A percentile compares a stretch with the other conserved stretches of the same genome.
phyloP scores from a whole-genome alignment of 2,888 invertebrate species.

The Megamerina dolium region DNA sequence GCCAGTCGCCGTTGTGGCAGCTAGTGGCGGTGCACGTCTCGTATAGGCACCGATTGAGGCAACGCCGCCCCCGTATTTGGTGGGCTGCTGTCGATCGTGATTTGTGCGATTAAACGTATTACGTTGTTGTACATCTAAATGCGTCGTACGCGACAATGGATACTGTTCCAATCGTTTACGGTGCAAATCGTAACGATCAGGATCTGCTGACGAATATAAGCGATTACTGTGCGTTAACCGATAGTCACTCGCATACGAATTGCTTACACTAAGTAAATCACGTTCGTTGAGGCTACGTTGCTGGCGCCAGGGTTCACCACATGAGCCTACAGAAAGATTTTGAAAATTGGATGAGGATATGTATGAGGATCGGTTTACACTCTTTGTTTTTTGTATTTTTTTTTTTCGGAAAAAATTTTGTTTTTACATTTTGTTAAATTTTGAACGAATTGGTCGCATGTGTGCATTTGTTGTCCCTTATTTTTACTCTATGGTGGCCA shows the following conservation, averaged over 20 bases:
- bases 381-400: constrained; percentile 2
- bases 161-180: constrained; percentile 43
- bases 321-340: constrained; percentile 26
- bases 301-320: constrained; percentile 41
- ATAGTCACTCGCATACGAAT: constrained; percentile 31
- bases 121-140: constrained; percentile 48
- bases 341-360: constrained; percentile 11
- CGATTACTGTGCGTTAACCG: constrained; percentile 39
- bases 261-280: constrained; percentile 36
- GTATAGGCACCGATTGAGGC: constrained; percentile 2
- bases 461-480: too few relatives aligned
- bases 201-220: constrained; percentile 42
- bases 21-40: constrained; percentile 24
- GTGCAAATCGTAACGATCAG: constrained; percentile 43
- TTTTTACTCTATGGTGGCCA: too few relatives aligned
- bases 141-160: constrained; percentile 42
- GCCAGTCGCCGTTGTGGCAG: constrained; percentile 19
- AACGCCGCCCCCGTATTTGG: constrained; percentile 18
- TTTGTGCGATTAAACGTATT: constrained; percentile 50
- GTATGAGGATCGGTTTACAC: constrained; percentile 17
- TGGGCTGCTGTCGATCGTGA: constrained; percentile 52
- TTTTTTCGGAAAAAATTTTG: constrained; percentile 2
- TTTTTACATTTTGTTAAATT: constrained; percentile 11
- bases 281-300: constrained; percentile 46
- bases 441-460: too few relatives aligned